A percentile compares a stretch with the other conserved stretches of the same genome.
phyloP scores from a whole-genome alignment of 2,888 invertebrate species.

The Hypercompe scribonia region DNA sequence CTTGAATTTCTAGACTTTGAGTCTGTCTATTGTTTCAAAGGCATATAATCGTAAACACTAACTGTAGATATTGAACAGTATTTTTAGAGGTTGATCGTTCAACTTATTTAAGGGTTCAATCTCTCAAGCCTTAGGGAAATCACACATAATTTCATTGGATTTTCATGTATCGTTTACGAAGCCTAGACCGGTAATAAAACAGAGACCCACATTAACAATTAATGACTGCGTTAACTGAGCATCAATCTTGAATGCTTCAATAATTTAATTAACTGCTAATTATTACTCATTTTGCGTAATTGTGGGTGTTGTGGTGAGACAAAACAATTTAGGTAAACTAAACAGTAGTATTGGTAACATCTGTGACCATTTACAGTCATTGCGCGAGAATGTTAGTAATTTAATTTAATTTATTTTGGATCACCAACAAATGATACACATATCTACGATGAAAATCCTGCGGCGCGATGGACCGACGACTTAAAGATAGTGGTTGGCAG shows the following conservation, averaged over 20 bases:
- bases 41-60: not conserved
- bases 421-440: too few relatives aligned
- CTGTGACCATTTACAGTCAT: not conserved
- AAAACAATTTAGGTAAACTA: not conserved
- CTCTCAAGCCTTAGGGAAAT: not conserved
- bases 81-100: not conserved
- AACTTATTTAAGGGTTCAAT: not conserved
- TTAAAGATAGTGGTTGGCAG: too few relatives aligned
- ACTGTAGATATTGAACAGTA: not conserved
- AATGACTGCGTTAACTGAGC: slow-evolving; percentile 4
- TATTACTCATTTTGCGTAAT: not conserved
- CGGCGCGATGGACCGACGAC: too few relatives aligned
- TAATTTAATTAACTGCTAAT: slow-evolving; percentile 8
- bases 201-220: not conserved
- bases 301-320: not conserved
- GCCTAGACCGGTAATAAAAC: slow-evolving; percentile 8
- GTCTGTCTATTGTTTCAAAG: too few relatives aligned
- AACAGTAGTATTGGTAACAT: not conserved
- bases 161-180: not conserved
- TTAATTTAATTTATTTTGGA: not conserved
- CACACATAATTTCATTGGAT: not conserved
- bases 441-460: too few relatives aligned
- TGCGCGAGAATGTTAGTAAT: not conserved
- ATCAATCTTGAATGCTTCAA: slow-evolving; percentile 10
- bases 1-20: too few relatives aligned